Percentiles rank a stretch among this genome's conserved stretches.
Evolutionary conservation across 2,797 vertebrate species (phyloP).

Genomic region (Tachyglossus aculeatus): DNA sequence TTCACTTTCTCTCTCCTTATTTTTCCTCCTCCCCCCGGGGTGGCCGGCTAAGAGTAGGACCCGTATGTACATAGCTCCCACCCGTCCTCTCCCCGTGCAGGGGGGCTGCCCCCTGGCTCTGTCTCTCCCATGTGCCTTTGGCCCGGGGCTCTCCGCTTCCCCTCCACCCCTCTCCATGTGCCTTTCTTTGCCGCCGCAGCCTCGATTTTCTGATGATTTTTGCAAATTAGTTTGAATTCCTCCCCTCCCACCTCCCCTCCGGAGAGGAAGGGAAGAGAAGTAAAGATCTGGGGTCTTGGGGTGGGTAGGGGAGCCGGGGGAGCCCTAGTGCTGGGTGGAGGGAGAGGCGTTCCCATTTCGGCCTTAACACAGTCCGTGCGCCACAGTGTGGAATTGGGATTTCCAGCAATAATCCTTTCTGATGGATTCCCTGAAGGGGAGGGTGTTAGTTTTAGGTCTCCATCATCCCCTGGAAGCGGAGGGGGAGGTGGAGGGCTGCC

Average conservation of each 20-base stretch:
- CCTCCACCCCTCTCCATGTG: slow-evolving; percentile 69
- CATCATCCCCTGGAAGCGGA: too few species aligned
- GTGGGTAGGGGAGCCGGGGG: too few species aligned
- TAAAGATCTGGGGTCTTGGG: not conserved
- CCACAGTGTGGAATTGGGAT: not conserved
- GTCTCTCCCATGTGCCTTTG: slow-evolving; percentile 63
- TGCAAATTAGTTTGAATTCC: slow-evolving; percentile 46
- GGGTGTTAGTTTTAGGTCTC: not conserved
- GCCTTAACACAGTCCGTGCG: slow-evolving; percentile 12
- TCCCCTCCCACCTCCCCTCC: slow-evolving; percentile 31
- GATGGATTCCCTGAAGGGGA: slow-evolving; percentile 4
- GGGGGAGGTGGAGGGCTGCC: too few species aligned
- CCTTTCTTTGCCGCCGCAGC: slow-evolving; percentile 80
- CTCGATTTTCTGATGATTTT: slow-evolving; percentile 60
- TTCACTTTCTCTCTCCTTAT: not conserved
- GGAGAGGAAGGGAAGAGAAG: slow-evolving; percentile 24
- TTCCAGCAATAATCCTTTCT: slow-evolving; percentile 26
- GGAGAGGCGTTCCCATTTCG: slow-evolving; percentile 8
- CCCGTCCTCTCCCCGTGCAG: not conserved
- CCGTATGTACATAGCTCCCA: slow-evolving; percentile 47
- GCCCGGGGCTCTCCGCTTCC: slow-evolving; percentile 46
- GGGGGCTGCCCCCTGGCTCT: slow-evolving; percentile 44
- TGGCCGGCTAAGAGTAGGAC: slow-evolving; percentile 47
- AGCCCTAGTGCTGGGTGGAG: slow-evolving; percentile 6
- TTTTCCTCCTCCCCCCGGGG: not conserved